Conservation (phyloP, 2,888 invertebrate genomes). For the Nemurella pictetii region DNA sequence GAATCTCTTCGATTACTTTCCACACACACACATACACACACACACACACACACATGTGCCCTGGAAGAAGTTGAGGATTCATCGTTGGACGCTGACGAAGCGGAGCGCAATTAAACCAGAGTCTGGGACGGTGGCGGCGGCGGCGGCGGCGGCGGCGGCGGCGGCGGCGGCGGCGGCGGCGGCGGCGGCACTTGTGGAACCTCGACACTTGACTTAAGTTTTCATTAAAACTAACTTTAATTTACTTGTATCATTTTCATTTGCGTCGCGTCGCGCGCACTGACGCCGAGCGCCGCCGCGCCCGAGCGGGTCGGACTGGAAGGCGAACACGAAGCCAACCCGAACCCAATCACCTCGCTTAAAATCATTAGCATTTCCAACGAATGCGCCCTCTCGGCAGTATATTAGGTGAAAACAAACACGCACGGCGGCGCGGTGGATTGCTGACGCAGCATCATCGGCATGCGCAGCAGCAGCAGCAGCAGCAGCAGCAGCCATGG, state of each 20-base stretch:
- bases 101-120: too few species aligned
- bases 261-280: not conserved
- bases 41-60: not conserved
- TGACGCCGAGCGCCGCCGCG: too few species aligned
- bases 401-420: not conserved
- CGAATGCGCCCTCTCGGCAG: not conserved
- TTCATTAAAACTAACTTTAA: slow-evolving; percentile 39
- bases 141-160: not conserved
- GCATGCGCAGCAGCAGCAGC: too few species aligned
- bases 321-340: too few species aligned
- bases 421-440: not conserved
- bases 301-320: too few species aligned
- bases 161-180: slow-evolving; percentile 29
- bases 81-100: too few species aligned
- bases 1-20: slow-evolving; percentile 29
- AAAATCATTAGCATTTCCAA: not conserved
- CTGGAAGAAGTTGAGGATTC: not conserved
- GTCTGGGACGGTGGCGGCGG: not conserved
- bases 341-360: not conserved
- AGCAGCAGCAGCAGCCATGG: too few species aligned
- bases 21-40: slow-evolving; percentile 18
- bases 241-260: slow-evolving; percentile 20
- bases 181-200: slow-evolving; percentile 41
- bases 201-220: slow-evolving; percentile 45
- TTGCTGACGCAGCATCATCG: too few species aligned